Evolutionary conservation across 2,888 invertebrate species (phyloP).

Genomic region (Peribatodes rhomboidaria): DNA sequence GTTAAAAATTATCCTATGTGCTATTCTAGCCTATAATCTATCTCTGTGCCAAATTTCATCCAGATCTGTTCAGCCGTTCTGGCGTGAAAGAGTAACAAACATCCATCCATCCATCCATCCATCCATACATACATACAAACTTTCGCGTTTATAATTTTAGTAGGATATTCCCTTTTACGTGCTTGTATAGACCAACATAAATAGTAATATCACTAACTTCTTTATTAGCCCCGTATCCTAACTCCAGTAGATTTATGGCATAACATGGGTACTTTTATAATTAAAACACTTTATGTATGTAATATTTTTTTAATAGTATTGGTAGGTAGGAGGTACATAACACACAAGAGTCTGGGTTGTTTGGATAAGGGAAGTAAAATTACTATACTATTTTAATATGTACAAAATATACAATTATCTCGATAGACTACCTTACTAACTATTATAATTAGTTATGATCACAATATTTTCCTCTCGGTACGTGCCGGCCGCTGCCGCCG

Average conservation of each 20-base stretch:
- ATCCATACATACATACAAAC: no score
- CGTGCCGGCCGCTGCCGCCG: conserved; percentile 64
- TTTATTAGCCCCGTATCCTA: no score
- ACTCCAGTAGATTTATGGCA: background rate
- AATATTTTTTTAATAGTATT: conserved; percentile 88
- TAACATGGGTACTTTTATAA: conserved; percentile 28
- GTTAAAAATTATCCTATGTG: no score
- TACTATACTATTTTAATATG: conserved; percentile 87
- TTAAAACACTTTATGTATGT: conserved; percentile 70
- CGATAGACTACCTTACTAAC: conserved; percentile 80
- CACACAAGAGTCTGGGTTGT: conserved; percentile 86
- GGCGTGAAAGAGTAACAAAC: no score
- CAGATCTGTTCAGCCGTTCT: no score
- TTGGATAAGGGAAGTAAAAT: conserved; percentile 86
- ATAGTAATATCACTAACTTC: no score
- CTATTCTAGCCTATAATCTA: no score
- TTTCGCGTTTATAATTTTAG: no score
- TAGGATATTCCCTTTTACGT: no score
- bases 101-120: no score
- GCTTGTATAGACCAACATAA: no score
- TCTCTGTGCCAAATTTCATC: no score
- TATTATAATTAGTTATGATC: conserved; percentile 84
- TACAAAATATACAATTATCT: conserved; percentile 86
- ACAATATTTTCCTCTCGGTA: conserved; percentile 85
- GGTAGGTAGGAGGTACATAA: conserved; percentile 88